Evolutionary conservation across 30 jellyfish, hydroid and myxozoan genomes (phyloP), one percentile per base, ranked within the genome.

Genomic region (Turritopsis rubra): DNA sequence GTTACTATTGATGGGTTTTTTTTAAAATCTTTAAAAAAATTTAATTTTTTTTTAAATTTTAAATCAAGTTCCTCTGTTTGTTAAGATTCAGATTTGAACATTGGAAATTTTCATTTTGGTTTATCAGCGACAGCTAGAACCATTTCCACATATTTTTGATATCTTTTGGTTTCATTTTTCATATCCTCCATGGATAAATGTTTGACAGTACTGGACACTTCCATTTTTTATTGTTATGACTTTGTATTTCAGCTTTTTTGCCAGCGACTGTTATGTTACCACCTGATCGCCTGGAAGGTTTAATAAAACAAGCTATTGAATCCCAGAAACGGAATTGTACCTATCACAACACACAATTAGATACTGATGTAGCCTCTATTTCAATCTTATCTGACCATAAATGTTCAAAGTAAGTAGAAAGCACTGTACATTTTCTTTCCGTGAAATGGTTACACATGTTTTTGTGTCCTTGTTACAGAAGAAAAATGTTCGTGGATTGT

Each of bases 251-350:
- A 93, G 99, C 95, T 28, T 88, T 66, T 75, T 80, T 93, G 29
- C 99, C 99, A 1, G 95, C 97, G 1, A 65, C 96, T 19, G 93
- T 93, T 28, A 81, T 93, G 96, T 60, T 93, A 52, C 99, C 99
- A 23, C 96, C 96, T 1, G 79, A 81, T 71, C 71, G 99, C 31
- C 71, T 93, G 54, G 99, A 89, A 79, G 66, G 89, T 1, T 60
- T 93, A 18, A 88, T 93, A n/a, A 81, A 86, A 80, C 99, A 93
- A 82, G 96, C 99, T 20, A 52, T 93, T 28, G 96, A 93, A 52
- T 66, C 66, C 30, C 99, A 93, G 66, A 88, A 83, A 72, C 60
- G 82, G 28, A 86, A 86, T 41, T 93, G 99, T 71, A 65, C 86
- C 54, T 93, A 79, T 89, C 99, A 93, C 52, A 93, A 93, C 80